Base-by-base conservation (phyloP, 2,888 invertebrate genomes). In the Therioaphis trifolii region DNA sequence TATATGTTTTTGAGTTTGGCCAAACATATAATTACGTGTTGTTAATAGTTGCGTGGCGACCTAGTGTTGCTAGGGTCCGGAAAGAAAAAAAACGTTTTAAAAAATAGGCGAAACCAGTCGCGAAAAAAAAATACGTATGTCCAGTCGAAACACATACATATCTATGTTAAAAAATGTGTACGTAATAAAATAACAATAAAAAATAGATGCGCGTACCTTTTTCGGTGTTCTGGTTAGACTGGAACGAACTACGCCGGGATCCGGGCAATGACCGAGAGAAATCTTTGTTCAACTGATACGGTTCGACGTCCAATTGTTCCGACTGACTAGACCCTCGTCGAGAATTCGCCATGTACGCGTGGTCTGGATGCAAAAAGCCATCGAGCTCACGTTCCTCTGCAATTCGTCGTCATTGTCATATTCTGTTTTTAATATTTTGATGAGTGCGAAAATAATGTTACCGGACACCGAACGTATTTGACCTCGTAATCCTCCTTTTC, bases 241-340 rank as follows among this genome's bases (percentile, higher is more conserved):
- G 95, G 88, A 96, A 95, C 29, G 95, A 95, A 49, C 95, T 95
- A 78, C 95, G 91, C 84, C 95, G 91, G 18, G 95, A 95, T 12
- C 95, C 95, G 0, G 96, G 96, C 86, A 96, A 89, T 5, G 95
- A 95, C 87, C 94, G 92, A 29, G 95, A 95, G 89, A 95, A 95
- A 89, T 95, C 95, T 88, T 94, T 94, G 85, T 93, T 94, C 74
- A 96, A 91, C 88, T 96, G 94, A 89, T 96, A 95, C 5, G 87
- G 87, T 88, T 95, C 95, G 76, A 94, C 93, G 88, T 96, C 95
- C 74, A 95, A 90, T 77, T 95, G 94, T 88, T 96, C 96, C 0
- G 95, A 96, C 88, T 96, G 95, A 63, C 95, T 95, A n/a, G 95
- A 96, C 55, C 96, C 96, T 49, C 96, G 92, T 46, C 96, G 90